Evolutionary conservation across 2,888 invertebrate genomes (phyloP).

Genomic region (Acronicta aceris): DNA sequence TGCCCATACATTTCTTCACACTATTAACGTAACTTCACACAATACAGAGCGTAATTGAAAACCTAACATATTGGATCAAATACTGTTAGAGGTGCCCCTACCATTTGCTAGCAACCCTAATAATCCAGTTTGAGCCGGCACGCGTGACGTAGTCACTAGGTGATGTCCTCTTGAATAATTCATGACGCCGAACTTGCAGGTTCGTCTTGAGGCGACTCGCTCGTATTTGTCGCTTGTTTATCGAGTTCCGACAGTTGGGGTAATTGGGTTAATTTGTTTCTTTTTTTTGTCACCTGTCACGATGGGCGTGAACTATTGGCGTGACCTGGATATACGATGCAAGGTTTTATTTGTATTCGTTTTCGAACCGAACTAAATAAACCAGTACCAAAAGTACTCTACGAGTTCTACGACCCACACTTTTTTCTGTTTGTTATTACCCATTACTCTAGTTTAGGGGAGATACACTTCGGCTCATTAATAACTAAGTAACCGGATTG

Average conservation of each 20-base stretch:
- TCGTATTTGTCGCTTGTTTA: constrained; percentile 44
- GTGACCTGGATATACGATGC: constrained; percentile 8
- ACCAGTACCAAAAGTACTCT: background rate
- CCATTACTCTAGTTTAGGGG: no score
- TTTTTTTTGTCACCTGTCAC: constrained; percentile 29
- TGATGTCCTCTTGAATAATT: constrained; percentile 52
- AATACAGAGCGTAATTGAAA: constrained; percentile 26
- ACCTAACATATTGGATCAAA: constrained; percentile 12
- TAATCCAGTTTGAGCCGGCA: constrained; percentile 53
- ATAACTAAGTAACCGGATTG: no score
- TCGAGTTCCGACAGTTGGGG: constrained; percentile 44
- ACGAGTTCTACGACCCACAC: no score
- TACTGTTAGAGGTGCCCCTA: constrained; percentile 15
- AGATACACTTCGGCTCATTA: no score
- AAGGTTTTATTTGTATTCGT: constrained; percentile 2
- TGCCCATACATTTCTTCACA: background rate
- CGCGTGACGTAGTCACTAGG: constrained; percentile 43
- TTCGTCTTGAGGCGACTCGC: constrained; percentile 36
- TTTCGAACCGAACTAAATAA: constrained; percentile 10
- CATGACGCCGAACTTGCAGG: constrained; percentile 35
- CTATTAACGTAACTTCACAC: background rate
- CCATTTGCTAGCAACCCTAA: constrained; percentile 38
- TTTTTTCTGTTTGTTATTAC: no score
- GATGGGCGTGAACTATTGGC: background rate
- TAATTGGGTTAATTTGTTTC: constrained; percentile 45